Evolutionary conservation across 2,797 vertebrate genomes (phyloP).

Genomic region (Lepilemur ruficaudatus): DNA sequence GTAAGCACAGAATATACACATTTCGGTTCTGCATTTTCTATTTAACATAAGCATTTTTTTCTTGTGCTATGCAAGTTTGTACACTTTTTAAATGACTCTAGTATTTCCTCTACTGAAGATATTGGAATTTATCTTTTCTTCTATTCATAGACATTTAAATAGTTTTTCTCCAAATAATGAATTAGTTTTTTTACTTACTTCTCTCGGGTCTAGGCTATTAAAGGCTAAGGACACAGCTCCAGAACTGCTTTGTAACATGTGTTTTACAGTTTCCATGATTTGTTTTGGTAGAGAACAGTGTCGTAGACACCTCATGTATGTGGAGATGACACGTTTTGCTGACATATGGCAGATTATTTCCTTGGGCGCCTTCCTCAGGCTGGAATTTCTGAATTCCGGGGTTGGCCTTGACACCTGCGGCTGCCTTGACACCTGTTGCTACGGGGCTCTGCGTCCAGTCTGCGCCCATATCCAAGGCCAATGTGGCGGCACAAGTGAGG

Average conservation of each 20-base stretch:
- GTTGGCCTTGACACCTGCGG: no score
- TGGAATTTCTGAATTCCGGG: neutral
- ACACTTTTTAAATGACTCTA: neutral
- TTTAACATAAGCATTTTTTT: neutral
- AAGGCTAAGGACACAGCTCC: neutral
- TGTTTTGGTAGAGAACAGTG: neutral
- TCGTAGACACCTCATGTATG: fast-evolving
- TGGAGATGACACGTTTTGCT: neutral
- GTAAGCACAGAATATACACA: neutral
- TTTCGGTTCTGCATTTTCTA: neutral
- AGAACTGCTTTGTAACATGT: neutral
- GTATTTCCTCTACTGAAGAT: neutral
- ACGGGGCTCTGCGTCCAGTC: neutral
- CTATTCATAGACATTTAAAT: neutral
- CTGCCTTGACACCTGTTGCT: no score
- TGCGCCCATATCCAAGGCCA: no score
- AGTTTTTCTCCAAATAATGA: neutral
- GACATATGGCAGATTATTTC: fast-evolving
- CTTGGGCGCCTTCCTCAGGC: neutral
- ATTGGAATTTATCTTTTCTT: neutral
- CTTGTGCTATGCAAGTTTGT: neutral
- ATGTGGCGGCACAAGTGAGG: fast-evolving
- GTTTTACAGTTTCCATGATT: neutral
- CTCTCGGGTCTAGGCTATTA: neutral
- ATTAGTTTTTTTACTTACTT: neutral